Percentiles rank a stretch among this genome's conserved stretches.
phyloP scores from a whole-genome alignment of 1,140 invertebrate species.

The Lasioglossum albipes region DNA sequence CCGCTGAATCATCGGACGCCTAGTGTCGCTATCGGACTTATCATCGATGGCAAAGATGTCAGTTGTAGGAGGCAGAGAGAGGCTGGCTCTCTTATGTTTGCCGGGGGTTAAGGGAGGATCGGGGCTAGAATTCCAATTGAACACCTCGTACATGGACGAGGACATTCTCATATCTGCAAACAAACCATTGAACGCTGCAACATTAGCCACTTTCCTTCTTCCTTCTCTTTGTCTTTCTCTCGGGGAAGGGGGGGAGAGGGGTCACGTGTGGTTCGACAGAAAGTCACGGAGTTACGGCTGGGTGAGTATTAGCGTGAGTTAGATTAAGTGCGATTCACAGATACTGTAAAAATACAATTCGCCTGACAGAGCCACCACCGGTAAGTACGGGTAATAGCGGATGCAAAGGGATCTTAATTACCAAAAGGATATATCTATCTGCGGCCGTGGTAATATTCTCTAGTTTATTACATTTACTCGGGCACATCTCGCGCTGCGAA shows the following conservation, averaged over 20 bases:
- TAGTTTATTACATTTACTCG: slow-evolving; percentile 44
- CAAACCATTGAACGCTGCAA: slow-evolving; percentile 70
- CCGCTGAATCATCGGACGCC: slow-evolving; percentile 76
- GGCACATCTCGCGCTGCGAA: slow-evolving; percentile 30
- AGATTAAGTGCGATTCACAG: slow-evolving; percentile 47
- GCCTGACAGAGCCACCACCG: slow-evolving; percentile 56
- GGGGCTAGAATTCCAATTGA: slow-evolving; percentile 84
- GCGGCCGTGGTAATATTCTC: slow-evolving; percentile 21
- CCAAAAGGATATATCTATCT: slow-evolving; percentile 18
- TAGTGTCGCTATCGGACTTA: slow-evolving; percentile 78
- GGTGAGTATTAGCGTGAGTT: slow-evolving; percentile 52
- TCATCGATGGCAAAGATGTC: slow-evolving; percentile 81
- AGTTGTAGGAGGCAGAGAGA: slow-evolving; percentile 78
- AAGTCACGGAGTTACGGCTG: neutral
- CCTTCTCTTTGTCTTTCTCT: neutral
- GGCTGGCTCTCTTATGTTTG: slow-evolving; percentile 79
- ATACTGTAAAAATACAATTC: slow-evolving; percentile 34
- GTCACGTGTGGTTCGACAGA: slow-evolving; percentile 9
- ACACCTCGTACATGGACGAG: slow-evolving; percentile 88
- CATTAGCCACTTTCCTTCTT: slow-evolving; percentile 41
- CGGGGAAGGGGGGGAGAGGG: neutral
- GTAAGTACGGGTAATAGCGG: slow-evolving; percentile 44
- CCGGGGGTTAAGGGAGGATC: slow-evolving; percentile 78
- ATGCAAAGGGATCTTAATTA: slow-evolving; percentile 38
- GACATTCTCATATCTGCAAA: slow-evolving; percentile 86